Percentiles rank a stretch among this genome's conserved stretches.
Conservation (phyloP, 1,140 invertebrate genomes). For the Drosophila melanica region DNA sequence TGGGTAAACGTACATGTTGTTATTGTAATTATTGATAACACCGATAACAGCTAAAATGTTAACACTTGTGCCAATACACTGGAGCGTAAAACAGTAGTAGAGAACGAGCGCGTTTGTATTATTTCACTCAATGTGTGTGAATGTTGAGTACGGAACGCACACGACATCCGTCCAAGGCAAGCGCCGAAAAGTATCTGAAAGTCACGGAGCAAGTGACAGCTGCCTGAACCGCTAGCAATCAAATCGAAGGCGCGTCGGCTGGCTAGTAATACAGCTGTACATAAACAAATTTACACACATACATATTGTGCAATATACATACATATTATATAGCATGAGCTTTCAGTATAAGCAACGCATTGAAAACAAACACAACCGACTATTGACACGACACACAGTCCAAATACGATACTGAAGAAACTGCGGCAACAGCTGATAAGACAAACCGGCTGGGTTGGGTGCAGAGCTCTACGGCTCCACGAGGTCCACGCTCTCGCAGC, state of each 20-base stretch:
- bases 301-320: conserved; percentile 2
- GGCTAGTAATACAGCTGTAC: conserved; percentile 36
- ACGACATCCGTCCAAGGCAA: conserved; percentile 68
- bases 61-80: conserved; percentile 38
- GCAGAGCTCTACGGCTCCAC: no score
- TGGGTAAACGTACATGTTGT: conserved; percentile 29
- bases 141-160: conserved; percentile 12
- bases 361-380: conserved; percentile 50
- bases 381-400: conserved; percentile 25
- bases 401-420: conserved; percentile 35
- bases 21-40: conserved; percentile 35
- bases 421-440: conserved; percentile 62
- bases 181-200: conserved; percentile 77
- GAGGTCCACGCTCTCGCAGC: not conserved
- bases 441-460: conserved; percentile 38
- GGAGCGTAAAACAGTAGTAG: conserved; percentile 2
- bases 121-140: not conserved
- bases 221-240: conserved; percentile 38
- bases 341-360: conserved; percentile 47
- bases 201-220: conserved; percentile 41
- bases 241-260: conserved; percentile 68
- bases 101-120: not conserved
- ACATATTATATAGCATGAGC: conserved; percentile 37
- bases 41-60: conserved; percentile 30
- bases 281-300: conserved; percentile 3